Evolutionary conservation across 1,140 invertebrate species (phyloP), one percentile per base, ranked within the genome.

Genomic region (Bombus soroeensis): DNA sequence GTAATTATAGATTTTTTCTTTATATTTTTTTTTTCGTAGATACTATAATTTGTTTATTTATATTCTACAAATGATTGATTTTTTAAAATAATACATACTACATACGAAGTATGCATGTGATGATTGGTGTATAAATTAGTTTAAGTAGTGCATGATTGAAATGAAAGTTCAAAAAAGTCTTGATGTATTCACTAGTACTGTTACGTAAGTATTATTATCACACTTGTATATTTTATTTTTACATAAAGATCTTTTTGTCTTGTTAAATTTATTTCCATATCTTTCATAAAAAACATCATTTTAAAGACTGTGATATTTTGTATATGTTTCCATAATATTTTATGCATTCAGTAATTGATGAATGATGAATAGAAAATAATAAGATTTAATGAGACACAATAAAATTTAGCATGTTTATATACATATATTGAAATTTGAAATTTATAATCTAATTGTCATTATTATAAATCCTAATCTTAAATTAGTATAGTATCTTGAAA

Each of bases 71-170:
- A 15, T 66, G 2, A 25, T 43, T 79, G 6, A 34, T 47, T 28
- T 28, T 66, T 37, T 79, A 3, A 43, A 41, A 47, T 66, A n/a
- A 43, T 75, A n/a, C 10, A 78, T 25, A 71, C 10, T 28, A 12
- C 1, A 43, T 28, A 12, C 1, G 34, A 53, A 53, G 12, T 32
- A 15, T 84, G 90, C 89, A 90, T 90, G 47, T 53, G 89, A 79
- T 80, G 53, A 76, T 68, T 43, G n/a, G 59, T 59, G 59, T 59
- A 75, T 80, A 59, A 84, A 39, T 57, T 89, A 82, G 34, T 81
- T 81, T 81, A 64, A 85, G 66, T 81, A 41, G 47, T 88, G 89
- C 89, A 91, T 87, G 90, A n/a, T 83, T 81, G 37, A 73, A 87
- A 77, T 81, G 66, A 82, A 83, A 84, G 62, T 90, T 90, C 34